Evolutionary conservation across 2,888 invertebrate species (phyloP), one percentile per base, ranked within the genome.

Genomic region (Volucella zonaria): DNA sequence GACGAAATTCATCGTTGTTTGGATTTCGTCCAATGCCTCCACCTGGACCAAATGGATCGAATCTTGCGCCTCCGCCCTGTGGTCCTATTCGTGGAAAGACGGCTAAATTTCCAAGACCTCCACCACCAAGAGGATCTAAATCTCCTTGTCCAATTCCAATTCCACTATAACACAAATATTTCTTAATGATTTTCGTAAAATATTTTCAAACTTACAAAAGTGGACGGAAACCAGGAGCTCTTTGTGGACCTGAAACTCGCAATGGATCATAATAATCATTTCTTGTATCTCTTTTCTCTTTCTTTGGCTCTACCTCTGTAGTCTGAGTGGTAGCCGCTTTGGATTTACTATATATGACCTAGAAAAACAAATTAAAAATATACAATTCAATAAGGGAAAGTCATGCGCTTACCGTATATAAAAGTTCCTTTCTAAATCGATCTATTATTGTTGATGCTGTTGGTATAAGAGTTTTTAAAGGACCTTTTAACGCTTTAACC

Each of bases 131-230:
- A 0, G 97, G 97, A 92, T 97, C 95, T 88, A 97, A 92, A 91
- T 97, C 97, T 71, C 95, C 93, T 52, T 95, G 92, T 0, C 97
- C 97, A 74, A 96, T 92, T 0, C 97, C 97, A 74, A 96, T 92
- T 87, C 93, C 89, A 62, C 92, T 90, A 89, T 1, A 92, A 92
- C 91, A 90, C 87, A 90, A 89, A 52, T 6, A 6, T 4, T 31
- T 97, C 97, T 71, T 92, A 0, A 97, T 97, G 73, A 96, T 92
- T 87, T 93, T 89, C 62, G 92, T 90, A 89, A 2, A 92, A 92
- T 88, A 90, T 90, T 2, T 91, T 90, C 87, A 90, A 89, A 51
- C 87, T 31, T 89, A 88, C 79, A 88, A 86, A 0, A 90, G 90
- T 31, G 88, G 88, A 12, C 89, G 88, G 8, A 67, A 49, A 8